Base-by-base conservation (phyloP, 2,113 vertebrate genomes). In the Patagioenas fasciata region DNA sequence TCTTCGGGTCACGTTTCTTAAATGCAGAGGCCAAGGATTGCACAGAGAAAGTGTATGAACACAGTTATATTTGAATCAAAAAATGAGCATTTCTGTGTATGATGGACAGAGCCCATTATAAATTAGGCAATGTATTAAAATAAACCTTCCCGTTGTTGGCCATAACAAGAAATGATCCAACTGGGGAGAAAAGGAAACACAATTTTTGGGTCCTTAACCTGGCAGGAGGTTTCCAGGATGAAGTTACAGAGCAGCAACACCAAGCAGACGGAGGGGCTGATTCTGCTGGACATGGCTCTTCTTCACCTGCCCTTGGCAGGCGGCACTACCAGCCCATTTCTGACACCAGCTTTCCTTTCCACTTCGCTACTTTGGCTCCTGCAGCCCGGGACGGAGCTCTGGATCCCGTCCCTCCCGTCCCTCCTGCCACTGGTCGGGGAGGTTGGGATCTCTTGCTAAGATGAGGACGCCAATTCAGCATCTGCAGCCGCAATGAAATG, bases 1-100 rank as follows among this genome's bases (percentile, higher is more conserved):
- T 91, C 77, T 48, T 58, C 42, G 86, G 73, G 93, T 90, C 88
- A 83, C 61, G 12, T 94, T 96, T 96, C 95, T 94, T 36, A 94
- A 95, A 79, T 31, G 26, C 56, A 72, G 51, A 86, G 80, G 85
- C 90, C 61, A 90, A 90, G 65, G 85, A 70, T 19, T 94, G 80
- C 61, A 36, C 51, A 71, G 67, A 77, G 40, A 78, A 85, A 88
- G 64, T 13, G 26, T 71, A 71, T n/a, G 90, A 91, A 26, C 69
- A 44, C 67, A 0, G 42, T 79, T 86, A 26, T 16, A 54, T 86
- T 57, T 67, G 57, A 65, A 69, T 81, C 47, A 62, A 57, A 80
- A 92, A 62, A 23, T 10, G 19, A 75, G 14, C 57, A 36, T 82
- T 95, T 94, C 53, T 79, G 47, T 75, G 70, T 54, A 14, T 47